Evolutionary conservation across 2,113 vertebrate species (phyloP).

Genomic region (Pholis gunnellus): DNA sequence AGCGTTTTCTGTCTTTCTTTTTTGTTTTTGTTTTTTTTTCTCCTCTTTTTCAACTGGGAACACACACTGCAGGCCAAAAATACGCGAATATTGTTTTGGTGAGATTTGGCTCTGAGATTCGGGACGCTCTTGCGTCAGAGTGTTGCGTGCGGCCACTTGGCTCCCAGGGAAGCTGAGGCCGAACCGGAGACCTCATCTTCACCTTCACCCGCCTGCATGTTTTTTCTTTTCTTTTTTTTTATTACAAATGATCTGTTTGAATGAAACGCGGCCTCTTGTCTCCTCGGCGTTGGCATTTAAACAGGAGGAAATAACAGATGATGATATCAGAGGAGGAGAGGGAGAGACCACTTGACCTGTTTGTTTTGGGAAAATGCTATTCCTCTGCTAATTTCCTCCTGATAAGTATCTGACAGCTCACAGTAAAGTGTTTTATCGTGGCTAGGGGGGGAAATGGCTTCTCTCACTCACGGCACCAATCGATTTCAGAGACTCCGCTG

Average conservation of each 20-base stretch:
- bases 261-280: conserved; percentile 57
- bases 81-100: conserved; percentile 76
- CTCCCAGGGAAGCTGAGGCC: conserved; percentile 50
- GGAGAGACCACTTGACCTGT: conserved; percentile 74
- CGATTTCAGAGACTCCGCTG: conserved; percentile 73
- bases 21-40: background rate
- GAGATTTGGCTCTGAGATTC: conserved; percentile 71
- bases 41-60: conserved; percentile 55
- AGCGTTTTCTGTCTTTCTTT: conserved; percentile 43
- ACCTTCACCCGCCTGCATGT: background rate
- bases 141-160: conserved; percentile 41
- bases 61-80: conserved; percentile 59
- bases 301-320: conserved; percentile 72
- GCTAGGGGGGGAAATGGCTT: conserved; percentile 78
- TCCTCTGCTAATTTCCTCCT: conserved; percentile 83
- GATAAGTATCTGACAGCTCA: conserved; percentile 85
- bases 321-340: conserved; percentile 68
- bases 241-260: conserved; percentile 72
- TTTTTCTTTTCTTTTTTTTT: conserved; percentile 20
- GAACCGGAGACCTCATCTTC: conserved; percentile 56
- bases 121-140: conserved; percentile 65
- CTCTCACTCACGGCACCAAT: conserved; percentile 69
- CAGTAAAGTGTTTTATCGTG: conserved; percentile 83
- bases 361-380: conserved; percentile 83
- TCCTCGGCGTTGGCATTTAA: conserved; percentile 75